A percentile compares a stretch with the other conserved stretches of the same genome.
Evolutionary conservation across 2,797 vertebrate species (phyloP).

Genomic region (Pseudotriccus pelzelni): DNA sequence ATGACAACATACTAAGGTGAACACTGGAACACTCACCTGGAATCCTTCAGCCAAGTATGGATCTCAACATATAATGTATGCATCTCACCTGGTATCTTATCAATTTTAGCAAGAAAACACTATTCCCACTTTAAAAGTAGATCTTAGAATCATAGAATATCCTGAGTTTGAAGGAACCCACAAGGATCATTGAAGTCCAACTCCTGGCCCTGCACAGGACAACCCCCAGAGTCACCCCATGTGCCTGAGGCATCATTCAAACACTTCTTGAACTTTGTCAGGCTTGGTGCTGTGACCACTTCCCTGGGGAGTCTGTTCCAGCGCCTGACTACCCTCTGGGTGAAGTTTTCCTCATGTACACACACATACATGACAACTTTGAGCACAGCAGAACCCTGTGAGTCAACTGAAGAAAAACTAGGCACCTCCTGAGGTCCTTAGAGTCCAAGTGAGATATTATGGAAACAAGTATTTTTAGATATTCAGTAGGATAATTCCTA

Average conservation of each 20-base stretch:
- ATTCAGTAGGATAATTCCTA: neutral
- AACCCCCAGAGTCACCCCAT: neutral
- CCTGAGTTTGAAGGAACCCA: neutral
- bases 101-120: neutral
- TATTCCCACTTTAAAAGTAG: neutral
- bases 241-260: neutral
- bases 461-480: neutral
- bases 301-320: neutral
- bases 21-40: neutral
- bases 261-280: neutral
- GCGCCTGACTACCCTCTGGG: neutral
- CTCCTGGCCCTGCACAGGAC: neutral
- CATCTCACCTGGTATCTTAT: neutral
- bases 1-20: neutral
- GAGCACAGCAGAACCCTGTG: neutral
- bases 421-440: neutral
- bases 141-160: neutral
- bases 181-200: fast-evolving
- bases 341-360: neutral
- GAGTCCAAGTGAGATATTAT: neutral
- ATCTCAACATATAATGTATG: fast-evolving
- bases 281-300: neutral
- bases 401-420: neutral
- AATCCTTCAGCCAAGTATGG: neutral
- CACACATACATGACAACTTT: neutral